Base-by-base conservation (phyloP, 2,888 invertebrate genomes). In the Anthrax anthrax region DNA sequence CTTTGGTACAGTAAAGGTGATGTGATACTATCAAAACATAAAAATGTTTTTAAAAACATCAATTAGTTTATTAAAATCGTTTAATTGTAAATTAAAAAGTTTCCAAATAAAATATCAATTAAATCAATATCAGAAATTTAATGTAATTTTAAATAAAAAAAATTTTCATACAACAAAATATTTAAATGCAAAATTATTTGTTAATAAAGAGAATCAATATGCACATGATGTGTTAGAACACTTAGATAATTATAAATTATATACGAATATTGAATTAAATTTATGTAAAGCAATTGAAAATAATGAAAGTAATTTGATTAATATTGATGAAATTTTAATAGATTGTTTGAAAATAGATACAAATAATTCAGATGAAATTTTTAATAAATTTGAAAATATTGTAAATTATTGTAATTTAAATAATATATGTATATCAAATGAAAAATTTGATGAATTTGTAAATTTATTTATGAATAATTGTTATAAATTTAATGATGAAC, bases 401-500 rank as follows among this genome's bases (percentile, higher is more conserved):
- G 55, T 58, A 18, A 43, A 54, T 10, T 58, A 60, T 44, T 66
- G 63, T 37, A 48, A 50, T 1, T 49, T 53, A 4, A 54, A 56
- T 1, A 34, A 42, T 2, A 48, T 51, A 1, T 55, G 55, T 18
- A 52, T 67, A 1, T 60, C 62, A 0, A 58, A 64, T 6, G 52
- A 54, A 5, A 52, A 53, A n/a, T 66, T 62, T 29, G 52, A 49
- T 0, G 42, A 36, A 4, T 64, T 65, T 32, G 50, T 58, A 2
- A 47, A 58, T 38, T n/a, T 44, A 2, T 62, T 58, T 16, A 72
- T 73, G 38, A 73, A 76, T 54, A 72, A 72, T 47, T 65, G 77
- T 49, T 67, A 71, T 53, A 58, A 69, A 48, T 69, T 81, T 4
- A 70, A 63, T 17, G 77, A 80, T 57, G 65, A 73, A 2, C 72